Conservation (phyloP, 2,797 vertebrate genomes). For the Oreochromis grahami region DNA sequence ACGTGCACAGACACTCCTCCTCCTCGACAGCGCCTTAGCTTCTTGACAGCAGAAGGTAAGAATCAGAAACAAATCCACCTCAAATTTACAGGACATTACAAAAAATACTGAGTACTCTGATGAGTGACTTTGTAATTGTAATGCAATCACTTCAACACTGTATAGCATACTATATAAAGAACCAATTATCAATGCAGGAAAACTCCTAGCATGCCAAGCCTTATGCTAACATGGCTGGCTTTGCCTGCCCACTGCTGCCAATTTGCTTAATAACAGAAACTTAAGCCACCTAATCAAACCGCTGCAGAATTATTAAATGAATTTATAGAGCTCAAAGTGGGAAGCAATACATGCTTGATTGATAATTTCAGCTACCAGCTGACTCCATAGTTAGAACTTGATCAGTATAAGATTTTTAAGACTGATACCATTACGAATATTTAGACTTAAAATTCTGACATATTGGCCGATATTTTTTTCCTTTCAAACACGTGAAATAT, state of each 20-base stretch:
- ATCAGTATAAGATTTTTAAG: not conserved
- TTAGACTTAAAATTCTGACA: not conserved
- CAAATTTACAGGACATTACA: not conserved
- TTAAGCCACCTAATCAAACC: not conserved
- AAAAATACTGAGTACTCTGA: not conserved
- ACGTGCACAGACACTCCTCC: not conserved
- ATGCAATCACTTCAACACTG: not conserved
- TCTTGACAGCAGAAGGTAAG: not conserved
- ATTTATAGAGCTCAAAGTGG: not conserved
- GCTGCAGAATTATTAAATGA: not conserved
- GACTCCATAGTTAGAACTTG: not conserved
- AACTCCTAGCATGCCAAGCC: not conserved
- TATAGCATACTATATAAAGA: not conserved
- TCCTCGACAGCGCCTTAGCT: not conserved
- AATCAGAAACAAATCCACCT: not conserved
- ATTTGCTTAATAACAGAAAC: not conserved
- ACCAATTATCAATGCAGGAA: not conserved
- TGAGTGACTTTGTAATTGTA: not conserved
- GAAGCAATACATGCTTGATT: not conserved
- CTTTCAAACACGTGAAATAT: not conserved
- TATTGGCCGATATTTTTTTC: not conserved
- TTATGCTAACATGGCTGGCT: not conserved
- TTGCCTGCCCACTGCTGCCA: not conserved
- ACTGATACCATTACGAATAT: not conserved
- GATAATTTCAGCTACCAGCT: not conserved